phyloP scores from a whole-genome alignment of 2,888 invertebrate genomes.

The Hydropsyche betteni region DNA sequence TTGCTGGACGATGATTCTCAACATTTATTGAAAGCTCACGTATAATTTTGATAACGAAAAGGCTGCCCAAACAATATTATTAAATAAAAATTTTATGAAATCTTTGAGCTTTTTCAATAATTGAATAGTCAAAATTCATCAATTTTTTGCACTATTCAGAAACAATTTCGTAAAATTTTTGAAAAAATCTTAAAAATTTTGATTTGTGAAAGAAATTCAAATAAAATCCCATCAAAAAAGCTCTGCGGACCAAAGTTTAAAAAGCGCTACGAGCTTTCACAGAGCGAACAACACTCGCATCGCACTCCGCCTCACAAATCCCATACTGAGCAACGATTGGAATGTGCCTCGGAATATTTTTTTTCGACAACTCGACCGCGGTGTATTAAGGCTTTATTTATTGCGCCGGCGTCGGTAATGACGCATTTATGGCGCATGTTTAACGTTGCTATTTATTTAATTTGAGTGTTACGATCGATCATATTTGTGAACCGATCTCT shows the following conservation, averaged over 20 bases:
- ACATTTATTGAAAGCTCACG: not conserved
- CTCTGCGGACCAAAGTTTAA: not conserved
- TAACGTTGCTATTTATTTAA: conserved; percentile 40
- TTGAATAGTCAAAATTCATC: too few relatives aligned
- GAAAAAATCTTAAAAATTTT: too few relatives aligned
- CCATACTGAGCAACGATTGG: conserved; percentile 17
- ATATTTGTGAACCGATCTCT: conserved; percentile 40
- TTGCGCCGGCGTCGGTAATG: conserved; percentile 29
- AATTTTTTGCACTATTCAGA: too few relatives aligned
- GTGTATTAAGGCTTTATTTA: conserved; percentile 34
- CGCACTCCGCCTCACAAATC: not conserved
- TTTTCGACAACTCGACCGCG: conserved; percentile 9
- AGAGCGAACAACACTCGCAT: conserved; percentile 20
- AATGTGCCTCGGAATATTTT: conserved; percentile 28
- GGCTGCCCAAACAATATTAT: too few relatives aligned
- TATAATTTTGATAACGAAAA: too few relatives aligned
- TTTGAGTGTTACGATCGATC: conserved; percentile 42
- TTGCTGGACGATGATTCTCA: conserved; percentile 22
- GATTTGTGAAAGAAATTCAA: too few relatives aligned
- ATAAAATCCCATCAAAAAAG: too few relatives aligned
- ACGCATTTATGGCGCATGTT: conserved; percentile 36
- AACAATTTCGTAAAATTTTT: too few relatives aligned
- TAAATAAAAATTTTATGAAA: too few relatives aligned
- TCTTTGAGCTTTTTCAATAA: too few relatives aligned
- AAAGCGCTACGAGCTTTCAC: conserved; percentile 7